phyloP scores from a whole-genome alignment of 53 echinoderm and acorn worm species.

The Henricia sp. region DNA sequence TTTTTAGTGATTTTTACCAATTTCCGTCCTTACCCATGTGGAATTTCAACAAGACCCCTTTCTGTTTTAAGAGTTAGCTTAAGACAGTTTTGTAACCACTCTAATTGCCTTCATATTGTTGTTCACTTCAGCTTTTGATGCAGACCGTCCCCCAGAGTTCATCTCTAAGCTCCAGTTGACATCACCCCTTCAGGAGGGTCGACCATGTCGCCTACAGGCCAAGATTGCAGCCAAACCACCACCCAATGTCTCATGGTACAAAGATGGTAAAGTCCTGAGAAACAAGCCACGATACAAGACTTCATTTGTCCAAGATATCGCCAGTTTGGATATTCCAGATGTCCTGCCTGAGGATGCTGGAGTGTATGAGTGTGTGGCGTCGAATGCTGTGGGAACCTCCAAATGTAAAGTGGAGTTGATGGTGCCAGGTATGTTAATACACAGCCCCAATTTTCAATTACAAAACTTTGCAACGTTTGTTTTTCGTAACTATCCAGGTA shows the following conservation, averaged over 20 bases:
- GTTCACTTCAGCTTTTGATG: slow-evolving; percentile 53
- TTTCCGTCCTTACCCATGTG: neutral
- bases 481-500: neutral
- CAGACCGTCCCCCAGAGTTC: slow-evolving; percentile 80
- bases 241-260: slow-evolving; percentile 90
- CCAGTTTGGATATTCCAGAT: slow-evolving; percentile 77
- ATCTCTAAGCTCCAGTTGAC: slow-evolving; percentile 37
- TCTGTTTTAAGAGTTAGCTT: neutral
- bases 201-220: slow-evolving; percentile 67
- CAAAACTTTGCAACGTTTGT: neutral
- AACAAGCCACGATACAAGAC: slow-evolving; percentile 71
- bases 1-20: too few species aligned
- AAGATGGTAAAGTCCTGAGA: slow-evolving; percentile 81
- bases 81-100: neutral
- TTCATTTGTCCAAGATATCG: slow-evolving; percentile 67
- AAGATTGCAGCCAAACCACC: slow-evolving; percentile 78
- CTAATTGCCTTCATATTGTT: neutral
- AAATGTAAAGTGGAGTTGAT: slow-evolving; percentile 77
- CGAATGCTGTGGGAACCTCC: slow-evolving; percentile 82
- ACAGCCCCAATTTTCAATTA: neutral
- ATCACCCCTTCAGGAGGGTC: slow-evolving; percentile 72
- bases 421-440: slow-evolving; percentile 72
- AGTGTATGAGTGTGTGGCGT: slow-evolving; percentile 85
- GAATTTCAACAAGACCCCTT: neutral
- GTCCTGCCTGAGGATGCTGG: slow-evolving; percentile 86